Evolutionary conservation across 2,888 invertebrate genomes (phyloP).

Genomic region (Copidosoma aretas): DNA sequence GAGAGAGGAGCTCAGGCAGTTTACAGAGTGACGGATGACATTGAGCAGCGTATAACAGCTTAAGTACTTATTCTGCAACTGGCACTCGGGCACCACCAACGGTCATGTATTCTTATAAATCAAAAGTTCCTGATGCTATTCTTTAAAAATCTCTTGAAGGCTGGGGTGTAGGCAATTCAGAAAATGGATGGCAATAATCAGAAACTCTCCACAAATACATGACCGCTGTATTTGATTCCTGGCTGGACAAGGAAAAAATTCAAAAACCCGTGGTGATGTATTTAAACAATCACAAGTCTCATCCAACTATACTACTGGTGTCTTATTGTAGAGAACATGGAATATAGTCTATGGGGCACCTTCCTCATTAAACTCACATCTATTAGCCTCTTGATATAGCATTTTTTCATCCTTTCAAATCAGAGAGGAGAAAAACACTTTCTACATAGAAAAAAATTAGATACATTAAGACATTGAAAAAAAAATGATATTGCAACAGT

Average conservation of each 20-base stretch:
- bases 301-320: not conserved
- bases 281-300: not conserved
- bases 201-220: not conserved
- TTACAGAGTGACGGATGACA: not conserved
- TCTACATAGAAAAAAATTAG: no score
- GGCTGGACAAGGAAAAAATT: not conserved
- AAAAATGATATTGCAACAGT: no score
- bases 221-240: slow-evolving; percentile 1
- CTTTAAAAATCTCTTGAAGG: not conserved
- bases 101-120: not conserved
- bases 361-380: no score
- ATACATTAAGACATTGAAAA: no score
- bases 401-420: no score
- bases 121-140: not conserved
- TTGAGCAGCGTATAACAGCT: not conserved
- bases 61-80: not conserved
- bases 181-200: not conserved
- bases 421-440: no score
- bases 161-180: not conserved
- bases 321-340: not conserved
- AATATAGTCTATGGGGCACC: no score
- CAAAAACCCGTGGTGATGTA: slow-evolving; percentile 1
- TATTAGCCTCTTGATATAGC: no score
- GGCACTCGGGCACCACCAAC: not conserved
- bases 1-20: not conserved